These are phyloP conservation scores for Prionace glauca DNA, from an alignment of 2,797 vertebrate genomes.

Conservation along the genomic window DNA sequence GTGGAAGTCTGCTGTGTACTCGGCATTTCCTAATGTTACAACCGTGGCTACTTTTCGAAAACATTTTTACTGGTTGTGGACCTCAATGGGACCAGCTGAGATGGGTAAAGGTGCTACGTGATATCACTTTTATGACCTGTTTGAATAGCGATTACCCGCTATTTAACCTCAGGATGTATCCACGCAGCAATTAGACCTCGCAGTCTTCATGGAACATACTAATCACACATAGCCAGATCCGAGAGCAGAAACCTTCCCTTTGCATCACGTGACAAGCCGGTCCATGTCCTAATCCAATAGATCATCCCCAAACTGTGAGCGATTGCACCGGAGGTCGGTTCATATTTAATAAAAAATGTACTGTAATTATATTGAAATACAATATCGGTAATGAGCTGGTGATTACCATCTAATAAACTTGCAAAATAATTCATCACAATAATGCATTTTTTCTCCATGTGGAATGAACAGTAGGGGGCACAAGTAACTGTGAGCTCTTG, in stretches of 20 bases:
- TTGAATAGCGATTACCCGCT: neutral
- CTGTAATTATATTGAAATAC: neutral
- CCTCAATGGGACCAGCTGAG: neutral
- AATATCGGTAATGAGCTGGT: neutral
- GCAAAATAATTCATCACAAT: neutral
- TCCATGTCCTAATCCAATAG: neutral
- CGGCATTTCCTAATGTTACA: neutral
- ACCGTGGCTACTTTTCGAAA: neutral
- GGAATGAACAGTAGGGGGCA: neutral
- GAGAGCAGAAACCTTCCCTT: neutral
- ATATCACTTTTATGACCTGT: neutral
- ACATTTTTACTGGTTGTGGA: neutral
- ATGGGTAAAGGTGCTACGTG: neutral
- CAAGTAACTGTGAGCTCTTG: neutral
- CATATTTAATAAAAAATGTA: neutral
- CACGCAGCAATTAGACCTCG: neutral
- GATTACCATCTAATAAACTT: neutral
- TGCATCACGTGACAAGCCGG: neutral
- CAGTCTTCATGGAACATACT: neutral
- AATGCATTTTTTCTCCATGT: neutral
- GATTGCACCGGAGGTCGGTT: neutral
- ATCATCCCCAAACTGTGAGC: neutral
- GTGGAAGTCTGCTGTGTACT: neutral
- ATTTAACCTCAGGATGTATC: neutral
- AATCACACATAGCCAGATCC: neutral